Conservation (phyloP, 2,113 vertebrate species). For the Paramormyrops kingsleyae region DNA sequence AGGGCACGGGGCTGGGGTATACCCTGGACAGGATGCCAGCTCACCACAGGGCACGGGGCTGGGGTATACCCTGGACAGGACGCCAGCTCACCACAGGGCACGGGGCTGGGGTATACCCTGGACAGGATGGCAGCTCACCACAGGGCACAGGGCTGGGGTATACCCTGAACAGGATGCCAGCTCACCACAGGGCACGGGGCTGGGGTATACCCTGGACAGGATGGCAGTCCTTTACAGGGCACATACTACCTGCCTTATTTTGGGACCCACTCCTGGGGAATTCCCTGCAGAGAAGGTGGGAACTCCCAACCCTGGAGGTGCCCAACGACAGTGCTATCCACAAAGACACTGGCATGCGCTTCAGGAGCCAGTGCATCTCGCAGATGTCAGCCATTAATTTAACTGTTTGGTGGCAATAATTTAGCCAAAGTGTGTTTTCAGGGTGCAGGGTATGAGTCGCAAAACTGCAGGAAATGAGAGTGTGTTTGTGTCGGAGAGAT, state of each 20-base stretch:
- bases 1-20: too few species aligned
- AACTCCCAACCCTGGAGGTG: background rate
- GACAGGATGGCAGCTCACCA: too few species aligned
- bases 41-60: too few species aligned
- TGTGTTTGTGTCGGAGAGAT: background rate
- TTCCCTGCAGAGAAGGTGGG: background rate
- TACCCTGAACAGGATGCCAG: background rate
- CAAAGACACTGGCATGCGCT: background rate
- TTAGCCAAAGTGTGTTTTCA: background rate
- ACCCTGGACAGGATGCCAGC: too few species aligned
- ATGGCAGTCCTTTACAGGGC: background rate
- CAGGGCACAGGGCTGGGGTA: too few species aligned
- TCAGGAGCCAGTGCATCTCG: background rate
- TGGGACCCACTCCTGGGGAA: background rate
- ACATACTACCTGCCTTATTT: background rate
- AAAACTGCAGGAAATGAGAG: background rate
- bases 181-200: too few species aligned
- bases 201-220: too few species aligned
- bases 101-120: too few species aligned
- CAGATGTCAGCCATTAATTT: background rate
- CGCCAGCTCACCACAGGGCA: too few species aligned
- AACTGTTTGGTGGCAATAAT: background rate
- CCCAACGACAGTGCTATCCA: background rate
- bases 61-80: too few species aligned
- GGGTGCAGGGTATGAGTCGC: background rate